Percentiles rank a stretch among this genome's conserved stretches.
These are phyloP conservation scores for Ptyas mucosa DNA, from an alignment of 2,113 vertebrate species.

Conservation along the genomic window DNA sequence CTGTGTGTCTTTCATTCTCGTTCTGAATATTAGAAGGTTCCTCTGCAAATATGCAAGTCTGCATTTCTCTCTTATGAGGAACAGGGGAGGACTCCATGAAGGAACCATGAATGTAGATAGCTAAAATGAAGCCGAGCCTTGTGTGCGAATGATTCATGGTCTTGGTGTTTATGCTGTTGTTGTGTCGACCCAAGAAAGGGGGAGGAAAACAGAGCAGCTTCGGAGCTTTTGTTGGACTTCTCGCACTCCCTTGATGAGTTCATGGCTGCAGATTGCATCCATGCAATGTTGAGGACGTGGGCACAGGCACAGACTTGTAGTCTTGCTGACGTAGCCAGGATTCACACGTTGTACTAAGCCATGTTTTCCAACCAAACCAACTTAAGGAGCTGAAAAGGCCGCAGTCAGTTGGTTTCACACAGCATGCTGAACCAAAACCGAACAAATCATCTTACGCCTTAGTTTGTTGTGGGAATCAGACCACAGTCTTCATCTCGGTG, in stretches of 20 bases:
- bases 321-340: not conserved
- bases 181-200: not conserved
- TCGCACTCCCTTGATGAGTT: not conserved
- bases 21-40: slow-evolving; percentile 46
- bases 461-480: not conserved
- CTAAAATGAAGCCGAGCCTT: not conserved
- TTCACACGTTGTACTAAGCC: not conserved
- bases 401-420: not conserved
- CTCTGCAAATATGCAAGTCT: not conserved
- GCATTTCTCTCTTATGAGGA: not conserved
- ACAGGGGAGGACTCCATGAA: not conserved
- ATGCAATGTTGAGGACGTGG: not conserved
- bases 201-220: not conserved
- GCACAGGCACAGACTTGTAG: not conserved
- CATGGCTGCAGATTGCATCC: not conserved
- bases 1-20: slow-evolving; percentile 17
- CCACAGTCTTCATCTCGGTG: not conserved
- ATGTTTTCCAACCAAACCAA: not conserved
- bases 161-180: not conserved
- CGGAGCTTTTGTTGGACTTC: not conserved
- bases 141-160: not conserved
- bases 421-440: not conserved
- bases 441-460: not conserved
- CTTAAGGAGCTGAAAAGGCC: not conserved
- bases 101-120: not conserved